A percentile compares a stretch with the other conserved stretches of the same genome.
Conservation (phyloP, 2,888 invertebrate species). For the Standfussiana lucernea region DNA sequence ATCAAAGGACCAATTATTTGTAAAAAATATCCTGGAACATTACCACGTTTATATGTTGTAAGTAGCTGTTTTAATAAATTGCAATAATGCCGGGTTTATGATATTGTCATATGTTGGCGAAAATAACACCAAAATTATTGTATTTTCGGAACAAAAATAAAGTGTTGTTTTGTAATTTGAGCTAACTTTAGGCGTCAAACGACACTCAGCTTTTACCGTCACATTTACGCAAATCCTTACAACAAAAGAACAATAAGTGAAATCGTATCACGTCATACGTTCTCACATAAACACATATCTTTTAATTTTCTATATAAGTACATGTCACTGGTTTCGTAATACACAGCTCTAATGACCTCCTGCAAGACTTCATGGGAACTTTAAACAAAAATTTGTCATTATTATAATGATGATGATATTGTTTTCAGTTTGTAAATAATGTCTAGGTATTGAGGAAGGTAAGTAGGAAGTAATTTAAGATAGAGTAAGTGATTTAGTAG, state of each 20-base stretch:
- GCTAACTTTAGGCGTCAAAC: background rate
- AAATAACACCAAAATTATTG: background rate
- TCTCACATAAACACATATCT: conserved; percentile 26
- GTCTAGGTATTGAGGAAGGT: conserved; percentile 22
- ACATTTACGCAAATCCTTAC: conserved; percentile 24
- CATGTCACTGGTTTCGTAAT: conserved; percentile 54
- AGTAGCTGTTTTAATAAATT: background rate
- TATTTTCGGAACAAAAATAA: background rate
- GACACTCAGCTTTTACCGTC: background rate
- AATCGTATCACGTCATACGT: conserved; percentile 35
- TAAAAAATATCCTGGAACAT: background rate
- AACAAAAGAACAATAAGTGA: conserved; percentile 52
- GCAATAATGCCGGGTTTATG: background rate
- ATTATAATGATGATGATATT: conserved; percentile 47
- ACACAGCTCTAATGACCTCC: conserved; percentile 47
- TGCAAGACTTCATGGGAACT: conserved; percentile 49
- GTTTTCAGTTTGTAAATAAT: conserved; percentile 26
- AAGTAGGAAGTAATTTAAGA: conserved; percentile 26
- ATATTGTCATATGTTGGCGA: background rate
- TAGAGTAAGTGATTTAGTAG: conserved; percentile 3
- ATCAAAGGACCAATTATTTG: background rate
- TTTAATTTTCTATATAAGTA: conserved; percentile 38
- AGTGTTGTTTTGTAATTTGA: background rate
- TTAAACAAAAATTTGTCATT: conserved; percentile 54
- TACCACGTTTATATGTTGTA: background rate